Evolutionary conservation across 2,797 vertebrate species (phyloP).

Genomic region (Fistularia commersonii): DNA sequence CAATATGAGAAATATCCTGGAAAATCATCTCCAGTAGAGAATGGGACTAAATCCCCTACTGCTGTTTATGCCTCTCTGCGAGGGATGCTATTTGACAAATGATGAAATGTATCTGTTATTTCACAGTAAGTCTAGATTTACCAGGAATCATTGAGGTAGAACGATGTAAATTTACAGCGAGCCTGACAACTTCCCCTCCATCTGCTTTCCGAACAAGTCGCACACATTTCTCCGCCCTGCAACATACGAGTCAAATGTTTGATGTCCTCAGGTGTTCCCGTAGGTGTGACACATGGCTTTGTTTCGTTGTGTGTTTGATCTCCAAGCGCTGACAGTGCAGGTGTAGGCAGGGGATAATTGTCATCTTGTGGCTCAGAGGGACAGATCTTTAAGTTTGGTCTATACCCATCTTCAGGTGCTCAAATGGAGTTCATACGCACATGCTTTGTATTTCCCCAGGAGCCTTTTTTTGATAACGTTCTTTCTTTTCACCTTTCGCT

Average conservation of each 20-base stretch:
- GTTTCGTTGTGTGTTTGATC: slow-evolving; percentile 62
- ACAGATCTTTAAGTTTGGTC: slow-evolving; percentile 21
- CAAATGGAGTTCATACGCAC: slow-evolving; percentile 7
- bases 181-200: slow-evolving; percentile 39
- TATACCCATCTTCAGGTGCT: slow-evolving; percentile 12
- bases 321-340: slow-evolving; percentile 49
- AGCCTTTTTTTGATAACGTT: slow-evolving; percentile 10
- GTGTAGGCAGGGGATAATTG: slow-evolving; percentile 17
- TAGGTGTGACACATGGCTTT: slow-evolving; percentile 54
- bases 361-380: slow-evolving; percentile 30
- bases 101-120: slow-evolving; percentile 16
- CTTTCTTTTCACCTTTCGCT: background rate
- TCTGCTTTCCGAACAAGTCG: slow-evolving; percentile 46
- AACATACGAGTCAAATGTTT: slow-evolving; percentile 39
- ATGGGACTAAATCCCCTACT: no score
- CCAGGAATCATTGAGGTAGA: slow-evolving; percentile 23
- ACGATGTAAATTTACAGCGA: slow-evolving; percentile 41
- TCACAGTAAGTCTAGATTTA: slow-evolving; percentile 15
- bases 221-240: slow-evolving; percentile 37
- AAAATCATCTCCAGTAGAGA: no score
- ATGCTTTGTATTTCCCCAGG: background rate
- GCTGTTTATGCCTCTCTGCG: background rate
- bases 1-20: no score
- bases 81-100: slow-evolving; percentile 9
- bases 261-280: slow-evolving; percentile 33